Conservation (phyloP, 1,140 invertebrate species). For the Melipona quadrifasciata region DNA sequence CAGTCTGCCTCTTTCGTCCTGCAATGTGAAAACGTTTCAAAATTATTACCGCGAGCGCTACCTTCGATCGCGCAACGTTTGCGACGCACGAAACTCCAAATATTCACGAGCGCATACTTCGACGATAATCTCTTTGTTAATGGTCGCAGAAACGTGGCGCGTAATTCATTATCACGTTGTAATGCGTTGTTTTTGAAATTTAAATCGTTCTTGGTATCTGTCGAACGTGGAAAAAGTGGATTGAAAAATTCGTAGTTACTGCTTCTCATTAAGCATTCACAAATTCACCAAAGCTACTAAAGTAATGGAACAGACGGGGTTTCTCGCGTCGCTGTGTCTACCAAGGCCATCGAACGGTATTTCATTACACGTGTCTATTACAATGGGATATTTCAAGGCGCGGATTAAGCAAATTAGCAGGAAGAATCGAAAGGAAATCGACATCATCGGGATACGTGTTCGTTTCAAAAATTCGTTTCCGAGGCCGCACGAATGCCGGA, state of each 20-base stretch:
- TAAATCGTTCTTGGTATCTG: no score
- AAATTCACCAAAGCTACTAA: not conserved
- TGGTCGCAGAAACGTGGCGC: not conserved
- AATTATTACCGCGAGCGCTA: constrained; percentile 12
- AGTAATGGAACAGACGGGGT: not conserved
- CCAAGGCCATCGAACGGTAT: not conserved
- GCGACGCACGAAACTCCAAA: not conserved
- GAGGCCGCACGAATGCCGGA: constrained; percentile 55
- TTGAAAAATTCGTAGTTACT: not conserved
- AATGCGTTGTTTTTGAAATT: not conserved
- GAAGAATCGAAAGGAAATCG: not conserved
- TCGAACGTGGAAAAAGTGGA: not conserved
- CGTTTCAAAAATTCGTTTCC: constrained; percentile 57
- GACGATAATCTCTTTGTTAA: not conserved
- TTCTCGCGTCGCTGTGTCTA: not conserved
- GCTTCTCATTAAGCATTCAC: not conserved
- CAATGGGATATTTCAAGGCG: not conserved
- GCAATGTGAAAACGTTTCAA: constrained; percentile 71
- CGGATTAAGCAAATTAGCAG: not conserved
- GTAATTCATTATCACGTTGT: constrained; percentile 2
- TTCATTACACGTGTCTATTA: not conserved
- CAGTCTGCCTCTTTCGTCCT: constrained; percentile 92
- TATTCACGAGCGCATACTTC: not conserved
- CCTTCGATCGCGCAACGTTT: not conserved
- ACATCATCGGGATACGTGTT: not conserved